Conservation (phyloP, 2,888 invertebrate genomes). For the Sylvicola cinctus region DNA sequence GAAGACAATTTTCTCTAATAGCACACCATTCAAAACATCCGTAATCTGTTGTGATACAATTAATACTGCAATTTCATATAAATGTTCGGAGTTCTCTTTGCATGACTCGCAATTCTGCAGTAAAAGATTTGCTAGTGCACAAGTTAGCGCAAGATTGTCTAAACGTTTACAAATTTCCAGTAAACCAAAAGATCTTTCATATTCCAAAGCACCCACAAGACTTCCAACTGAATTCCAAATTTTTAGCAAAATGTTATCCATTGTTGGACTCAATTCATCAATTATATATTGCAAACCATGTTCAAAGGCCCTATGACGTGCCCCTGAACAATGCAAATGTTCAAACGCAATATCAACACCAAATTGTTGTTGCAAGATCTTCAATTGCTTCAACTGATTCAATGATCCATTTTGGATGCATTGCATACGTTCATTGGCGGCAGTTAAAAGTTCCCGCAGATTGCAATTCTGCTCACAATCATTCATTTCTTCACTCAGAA, state of each 20-base stretch:
- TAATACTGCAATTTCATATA: conserved; percentile 16
- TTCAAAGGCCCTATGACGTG: too few relatives aligned
- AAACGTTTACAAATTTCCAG: conserved; percentile 15
- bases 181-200: conserved; percentile 15
- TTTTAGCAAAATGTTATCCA: conserved; percentile 14
- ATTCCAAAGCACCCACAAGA: conserved; percentile 13
- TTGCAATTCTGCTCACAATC: not conserved
- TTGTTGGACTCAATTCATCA: conserved; percentile 4
- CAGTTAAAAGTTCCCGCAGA: not conserved
- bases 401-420: not conserved
- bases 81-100: conserved; percentile 13
- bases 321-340: conserved; percentile 10
- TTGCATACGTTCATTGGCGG: not conserved
- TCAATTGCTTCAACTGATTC: conserved; percentile 9
- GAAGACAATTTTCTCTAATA: not conserved
- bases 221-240: conserved; percentile 16
- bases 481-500: not conserved
- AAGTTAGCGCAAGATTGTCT: conserved; percentile 17
- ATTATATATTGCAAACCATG: conserved; percentile 15
- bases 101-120: conserved; percentile 15
- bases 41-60: conserved; percentile 19
- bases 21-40: not conserved
- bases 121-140: conserved; percentile 16
- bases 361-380: conserved; percentile 14
- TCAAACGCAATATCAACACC: conserved; percentile 10